Evolutionary conservation across 2,113 vertebrate species (phyloP).

Genomic region (Strix aluco): DNA sequence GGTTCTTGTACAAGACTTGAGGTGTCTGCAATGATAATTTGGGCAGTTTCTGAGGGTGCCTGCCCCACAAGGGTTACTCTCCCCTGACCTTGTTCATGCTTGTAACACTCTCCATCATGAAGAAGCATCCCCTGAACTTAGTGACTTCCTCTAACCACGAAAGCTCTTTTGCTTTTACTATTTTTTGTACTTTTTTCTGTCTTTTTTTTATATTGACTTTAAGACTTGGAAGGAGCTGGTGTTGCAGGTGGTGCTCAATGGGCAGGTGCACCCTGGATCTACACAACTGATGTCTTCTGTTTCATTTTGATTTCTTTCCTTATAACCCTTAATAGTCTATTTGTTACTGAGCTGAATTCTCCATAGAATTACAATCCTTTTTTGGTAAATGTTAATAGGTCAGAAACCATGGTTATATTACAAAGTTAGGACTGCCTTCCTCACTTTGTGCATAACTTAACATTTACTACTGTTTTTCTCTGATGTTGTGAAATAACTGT

Average conservation of each 20-base stretch:
- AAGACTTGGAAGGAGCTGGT: neutral
- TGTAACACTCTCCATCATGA: neutral
- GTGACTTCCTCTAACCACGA: accelerated
- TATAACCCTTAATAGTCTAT: neutral
- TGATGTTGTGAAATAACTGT: neutral
- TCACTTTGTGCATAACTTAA: neutral
- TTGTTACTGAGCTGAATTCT: neutral
- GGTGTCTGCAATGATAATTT: too few relatives aligned
- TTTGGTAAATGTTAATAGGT: neutral
- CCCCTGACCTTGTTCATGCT: neutral
- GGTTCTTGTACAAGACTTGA: accelerated
- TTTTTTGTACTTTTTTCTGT: neutral
- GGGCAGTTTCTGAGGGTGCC: neutral
- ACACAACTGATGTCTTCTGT: accelerated
- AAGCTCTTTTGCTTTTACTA: neutral
- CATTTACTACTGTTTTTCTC: neutral
- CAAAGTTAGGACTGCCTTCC: neutral
- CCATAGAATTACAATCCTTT: neutral
- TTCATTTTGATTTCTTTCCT: neutral
- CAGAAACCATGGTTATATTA: neutral
- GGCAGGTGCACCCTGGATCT: neutral
- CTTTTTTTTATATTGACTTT: neutral
- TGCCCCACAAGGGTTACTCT: accelerated
- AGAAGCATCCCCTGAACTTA: neutral
- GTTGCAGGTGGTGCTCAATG: neutral